These are phyloP conservation scores for Pavo muticus DNA, from an alignment of 2,113 vertebrate genomes.

Conservation along the genomic window DNA sequence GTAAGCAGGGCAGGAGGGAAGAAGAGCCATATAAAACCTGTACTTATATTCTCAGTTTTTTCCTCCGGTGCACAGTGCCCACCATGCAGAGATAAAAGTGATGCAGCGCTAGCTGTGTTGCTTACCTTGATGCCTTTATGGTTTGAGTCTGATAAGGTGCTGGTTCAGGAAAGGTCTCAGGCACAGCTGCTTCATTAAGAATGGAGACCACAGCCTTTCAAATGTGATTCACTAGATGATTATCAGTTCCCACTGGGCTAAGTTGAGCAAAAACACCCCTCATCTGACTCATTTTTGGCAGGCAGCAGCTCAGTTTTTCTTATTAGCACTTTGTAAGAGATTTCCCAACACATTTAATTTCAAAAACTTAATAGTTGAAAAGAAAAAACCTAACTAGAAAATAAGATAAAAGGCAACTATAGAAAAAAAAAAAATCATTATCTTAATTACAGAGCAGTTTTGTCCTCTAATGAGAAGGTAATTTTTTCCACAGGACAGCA, in stretches of 20 bases:
- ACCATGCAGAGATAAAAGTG: neutral
- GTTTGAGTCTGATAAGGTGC: neutral
- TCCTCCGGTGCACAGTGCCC: neutral
- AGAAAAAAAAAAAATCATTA: slow-evolving; percentile 32
- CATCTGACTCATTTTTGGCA: slow-evolving; percentile 1
- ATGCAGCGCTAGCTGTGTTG: neutral
- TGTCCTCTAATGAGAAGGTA: slow-evolving; percentile 7
- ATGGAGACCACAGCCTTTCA: neutral
- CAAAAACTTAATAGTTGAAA: neutral
- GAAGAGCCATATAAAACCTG: neutral
- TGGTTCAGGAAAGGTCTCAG: neutral
- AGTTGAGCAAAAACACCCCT: neutral
- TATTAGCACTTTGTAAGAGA: neutral
- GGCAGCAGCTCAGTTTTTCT: neutral
- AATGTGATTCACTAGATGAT: neutral
- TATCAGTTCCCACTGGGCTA: neutral
- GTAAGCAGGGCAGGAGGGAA: neutral
- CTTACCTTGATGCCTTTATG: neutral
- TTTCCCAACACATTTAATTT: neutral
- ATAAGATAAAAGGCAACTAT: neutral
- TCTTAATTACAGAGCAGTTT: slow-evolving; percentile 37
- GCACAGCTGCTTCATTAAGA: neutral
- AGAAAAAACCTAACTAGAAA: neutral
- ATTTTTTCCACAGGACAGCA: slow-evolving; percentile 1
- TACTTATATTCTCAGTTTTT: neutral